phyloP scores from a whole-genome alignment of 2,113 vertebrate species.

The Thryonomys swinderianus region DNA sequence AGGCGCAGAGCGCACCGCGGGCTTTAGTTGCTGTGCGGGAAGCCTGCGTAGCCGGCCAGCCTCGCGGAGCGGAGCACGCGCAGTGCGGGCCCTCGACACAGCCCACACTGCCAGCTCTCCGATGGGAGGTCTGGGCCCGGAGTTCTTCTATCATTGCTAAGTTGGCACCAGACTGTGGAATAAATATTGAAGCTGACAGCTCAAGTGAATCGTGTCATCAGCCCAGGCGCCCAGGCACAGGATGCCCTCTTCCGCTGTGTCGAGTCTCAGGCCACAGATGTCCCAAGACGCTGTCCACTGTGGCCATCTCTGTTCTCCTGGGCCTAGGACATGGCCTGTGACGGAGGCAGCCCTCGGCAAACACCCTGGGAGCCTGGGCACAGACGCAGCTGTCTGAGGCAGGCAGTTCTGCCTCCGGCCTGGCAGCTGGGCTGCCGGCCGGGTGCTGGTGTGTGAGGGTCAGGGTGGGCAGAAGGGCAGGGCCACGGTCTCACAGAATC shows the following conservation, averaged over 20 bases:
- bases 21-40: background rate
- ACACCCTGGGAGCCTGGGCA: fast-evolving
- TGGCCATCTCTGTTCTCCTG: background rate
- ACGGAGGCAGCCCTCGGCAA: fast-evolving
- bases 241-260: background rate
- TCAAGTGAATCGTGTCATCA: background rate
- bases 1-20: background rate
- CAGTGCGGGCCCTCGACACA: background rate
- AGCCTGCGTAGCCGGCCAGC: background rate
- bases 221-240: background rate
- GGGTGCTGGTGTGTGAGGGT: background rate
- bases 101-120: slow-evolving; percentile 57
- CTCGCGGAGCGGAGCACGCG: background rate
- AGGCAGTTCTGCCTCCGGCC: fast-evolving
- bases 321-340: background rate
- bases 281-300: fast-evolving
- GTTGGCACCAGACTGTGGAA: slow-evolving; percentile 52
- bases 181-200: slow-evolving; percentile 58
- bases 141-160: background rate
- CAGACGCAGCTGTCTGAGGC: background rate
- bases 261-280: background rate
- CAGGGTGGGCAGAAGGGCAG: fast-evolving
- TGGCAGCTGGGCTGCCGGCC: background rate
- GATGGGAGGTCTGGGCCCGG: slow-evolving; percentile 36
- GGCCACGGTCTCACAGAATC: background rate